Conservation (phyloP, 2,888 invertebrate species). For the Mythimna albipuncta region DNA sequence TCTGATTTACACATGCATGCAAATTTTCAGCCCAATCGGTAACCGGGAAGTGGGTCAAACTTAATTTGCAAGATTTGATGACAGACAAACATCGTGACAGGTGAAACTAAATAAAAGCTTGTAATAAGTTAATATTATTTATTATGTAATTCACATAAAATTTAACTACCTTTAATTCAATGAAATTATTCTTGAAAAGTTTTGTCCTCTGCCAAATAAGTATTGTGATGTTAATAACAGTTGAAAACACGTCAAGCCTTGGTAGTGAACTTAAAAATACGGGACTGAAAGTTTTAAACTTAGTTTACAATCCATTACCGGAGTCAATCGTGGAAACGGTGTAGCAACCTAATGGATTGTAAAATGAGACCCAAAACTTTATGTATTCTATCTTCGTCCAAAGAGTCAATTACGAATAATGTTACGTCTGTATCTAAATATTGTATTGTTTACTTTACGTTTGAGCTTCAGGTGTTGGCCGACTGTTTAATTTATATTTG, state of each 20-base stretch:
- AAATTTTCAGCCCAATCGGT: too few relatives aligned
- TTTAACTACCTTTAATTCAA: neutral
- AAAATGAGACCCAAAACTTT: constrained; percentile 44
- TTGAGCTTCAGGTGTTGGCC: neutral
- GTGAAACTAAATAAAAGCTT: too few relatives aligned
- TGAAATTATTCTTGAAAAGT: neutral
- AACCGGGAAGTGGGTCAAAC: too few relatives aligned
- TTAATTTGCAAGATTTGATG: too few relatives aligned
- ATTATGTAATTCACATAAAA: too few relatives aligned
- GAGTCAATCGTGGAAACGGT: constrained; percentile 29
- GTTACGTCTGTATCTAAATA: constrained; percentile 26
- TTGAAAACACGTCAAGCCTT: constrained; percentile 2
- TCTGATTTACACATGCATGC: too few relatives aligned
- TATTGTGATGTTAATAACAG: constrained; percentile 8
- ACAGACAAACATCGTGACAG: too few relatives aligned
- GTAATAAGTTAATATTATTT: too few relatives aligned
- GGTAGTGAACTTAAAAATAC: constrained; percentile 19
- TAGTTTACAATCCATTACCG: constrained; percentile 34
- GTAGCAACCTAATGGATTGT: constrained; percentile 40
- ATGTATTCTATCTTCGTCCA: constrained; percentile 22
- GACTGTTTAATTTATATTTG: constrained; percentile 6
- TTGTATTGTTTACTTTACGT: constrained; percentile 11
- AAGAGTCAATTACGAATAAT: constrained; percentile 23
- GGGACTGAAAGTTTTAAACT: constrained; percentile 13
- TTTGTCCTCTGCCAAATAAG: neutral